Percentiles rank a stretch among this genome's conserved stretches.
These are phyloP conservation scores for Drosophila tsacasi DNA, from an alignment of 1,140 invertebrate genomes.

Conservation along the genomic window DNA sequence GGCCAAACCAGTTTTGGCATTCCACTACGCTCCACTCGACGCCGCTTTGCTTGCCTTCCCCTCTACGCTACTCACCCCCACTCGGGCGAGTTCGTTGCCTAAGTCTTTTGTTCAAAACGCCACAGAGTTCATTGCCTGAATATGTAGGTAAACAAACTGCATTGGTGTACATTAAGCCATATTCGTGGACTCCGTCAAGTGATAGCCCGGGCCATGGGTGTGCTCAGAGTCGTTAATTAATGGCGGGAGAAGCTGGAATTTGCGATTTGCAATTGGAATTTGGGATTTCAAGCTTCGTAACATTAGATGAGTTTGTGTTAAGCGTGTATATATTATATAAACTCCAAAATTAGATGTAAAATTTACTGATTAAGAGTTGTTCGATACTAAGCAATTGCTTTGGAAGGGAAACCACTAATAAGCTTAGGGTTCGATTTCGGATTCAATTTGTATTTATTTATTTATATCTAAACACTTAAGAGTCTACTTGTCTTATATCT, in stretches of 20 bases:
- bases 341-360: not conserved
- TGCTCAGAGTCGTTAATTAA: slow-evolving; percentile 26
- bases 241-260: slow-evolving; percentile 20
- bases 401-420: too few species aligned
- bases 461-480: not conserved
- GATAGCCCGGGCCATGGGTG: slow-evolving; percentile 14
- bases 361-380: not conserved
- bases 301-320: not conserved
- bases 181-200: slow-evolving; percentile 14
- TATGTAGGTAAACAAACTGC: slow-evolving; percentile 44
- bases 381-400: not conserved
- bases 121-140: slow-evolving; percentile 74
- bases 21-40: slow-evolving; percentile 13
- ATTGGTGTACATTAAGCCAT: slow-evolving; percentile 37
- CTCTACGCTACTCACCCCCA: slow-evolving; percentile 2
- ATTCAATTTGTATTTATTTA: not conserved
- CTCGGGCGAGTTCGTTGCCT: slow-evolving; percentile 69
- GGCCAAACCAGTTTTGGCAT: slow-evolving; percentile 69
- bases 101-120: slow-evolving; percentile 75
- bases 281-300: slow-evolving; percentile 2
- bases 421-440: too few species aligned
- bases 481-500: too few species aligned
- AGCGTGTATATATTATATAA: not conserved
- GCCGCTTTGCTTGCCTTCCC: not conserved
- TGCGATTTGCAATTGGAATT: slow-evolving; percentile 2